Evolutionary conservation across 2,888 invertebrate species (phyloP), one percentile per base, ranked within the genome.

Genomic region (Trichopoda pennipes): DNA sequence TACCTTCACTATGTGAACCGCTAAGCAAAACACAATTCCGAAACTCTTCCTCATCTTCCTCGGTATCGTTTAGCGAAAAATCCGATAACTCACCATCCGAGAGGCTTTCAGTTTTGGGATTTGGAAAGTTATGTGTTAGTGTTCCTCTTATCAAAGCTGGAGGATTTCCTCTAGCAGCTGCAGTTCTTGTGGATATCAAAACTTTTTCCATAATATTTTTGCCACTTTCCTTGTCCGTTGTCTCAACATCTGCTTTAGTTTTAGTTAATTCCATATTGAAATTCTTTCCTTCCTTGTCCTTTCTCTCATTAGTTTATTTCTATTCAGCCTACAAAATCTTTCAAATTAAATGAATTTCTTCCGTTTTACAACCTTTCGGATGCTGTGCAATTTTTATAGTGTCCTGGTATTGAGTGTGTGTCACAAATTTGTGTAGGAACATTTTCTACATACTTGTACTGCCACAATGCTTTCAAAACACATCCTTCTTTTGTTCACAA

Each of bases 11-110:
- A 19, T 77, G 84, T 38, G 77, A 75, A 16, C 85, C 85, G 81
- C 78, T 85, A 9, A 84, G 69, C 21, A 85, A 66, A 23, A 85
- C 60, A 76, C 84, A 85, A 72, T 81, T 86, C 86, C 92, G 87
- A 78, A 89, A 87, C 56, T 93, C 90, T 44, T 90, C 90, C 63
- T 89, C 92, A n/a, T 95, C 96, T 68, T 96, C 96, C 85, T 96
- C 96, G 64, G 95, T 95, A 86, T 96, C 96, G 19, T 94, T 94
- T 0, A 96, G 92, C 42, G 95, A 96, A 85, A 95, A 94, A 85
- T 96, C 96, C 66, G 91, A 91, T 6, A 91, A 74, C 78, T 91
- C 91, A 1, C 88, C 91, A 73, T 91, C 91, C 3, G 91, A 91
- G n/a, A 90, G 87, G 49, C 89, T 90, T 68, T 90, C 90, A 3